Base-by-base conservation (phyloP, 2,888 invertebrate species). In the Heliconius ethilla region DNA sequence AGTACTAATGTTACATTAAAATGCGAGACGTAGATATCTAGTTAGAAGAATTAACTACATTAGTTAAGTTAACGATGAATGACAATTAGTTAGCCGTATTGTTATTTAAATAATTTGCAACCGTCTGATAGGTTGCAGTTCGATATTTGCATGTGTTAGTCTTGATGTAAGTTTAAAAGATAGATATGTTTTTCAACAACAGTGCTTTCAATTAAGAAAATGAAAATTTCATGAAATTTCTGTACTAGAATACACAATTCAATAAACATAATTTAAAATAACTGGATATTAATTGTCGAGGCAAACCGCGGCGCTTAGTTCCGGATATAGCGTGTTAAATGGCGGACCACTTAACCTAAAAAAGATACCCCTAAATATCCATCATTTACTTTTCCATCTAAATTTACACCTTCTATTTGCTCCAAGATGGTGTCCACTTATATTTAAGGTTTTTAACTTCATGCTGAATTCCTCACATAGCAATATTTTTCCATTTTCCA, bases 41-140 rank as follows among this genome's bases (percentile, higher is more conserved):
- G 37, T 62, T 74, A 62, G 63, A 63, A 74, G 63, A 37, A 74
- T 74, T 73, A 40, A 62, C 27, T 37, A 25, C 62, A 63, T 40
- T 63, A 18, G 40, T 13, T 62, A 63, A 45, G 63, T 76, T 63
- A 70, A 63, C 62, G 40, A 45, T 63, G 70, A 62, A 62, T 76
- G 15, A 66, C 9, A 51, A 66, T 25, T 66, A 66, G 29, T 11
- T 22, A 33, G 37, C 4, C 27, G 65, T 65, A 66, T 55, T 25
- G 51, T 74, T 74, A 65, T 75, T 75, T 75, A 66, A 75, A 75
- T 75, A 75, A 59, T 65, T 75, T 51, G 22, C 22, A 33, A 51
- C 74, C 11, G 74, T 75, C 66, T 66, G 66, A 75, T 51, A 66
- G 27, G 51, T 45, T 51, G n/a, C 45, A 6, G 45, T 27, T 22